Evolutionary conservation across 2,797 vertebrate genomes (phyloP).

Genomic region (Mormyrus proboscirostris): DNA sequence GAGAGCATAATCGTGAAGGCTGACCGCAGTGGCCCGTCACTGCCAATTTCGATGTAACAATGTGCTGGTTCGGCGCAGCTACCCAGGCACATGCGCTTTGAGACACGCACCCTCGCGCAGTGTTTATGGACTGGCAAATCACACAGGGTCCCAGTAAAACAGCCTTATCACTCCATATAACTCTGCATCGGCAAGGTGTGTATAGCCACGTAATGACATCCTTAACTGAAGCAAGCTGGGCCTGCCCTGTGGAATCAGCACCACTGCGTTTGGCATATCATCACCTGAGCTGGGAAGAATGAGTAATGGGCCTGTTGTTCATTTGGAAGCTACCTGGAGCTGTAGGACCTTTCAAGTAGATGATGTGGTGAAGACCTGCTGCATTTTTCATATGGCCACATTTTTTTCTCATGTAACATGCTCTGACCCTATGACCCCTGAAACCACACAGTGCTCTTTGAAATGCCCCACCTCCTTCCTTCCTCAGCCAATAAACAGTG

Average conservation of each 20-base stretch:
- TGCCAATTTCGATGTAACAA: background rate
- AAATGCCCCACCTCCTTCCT: background rate
- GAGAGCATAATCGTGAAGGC: background rate
- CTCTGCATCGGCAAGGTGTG: conserved; percentile 19
- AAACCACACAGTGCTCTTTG: background rate
- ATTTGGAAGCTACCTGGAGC: background rate
- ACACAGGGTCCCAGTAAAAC: conserved; percentile 30
- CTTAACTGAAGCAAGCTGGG: conserved; percentile 9
- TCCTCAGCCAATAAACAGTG: background rate
- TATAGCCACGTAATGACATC: conserved; percentile 31
- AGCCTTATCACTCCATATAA: conserved; percentile 29
- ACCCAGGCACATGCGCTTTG: background rate
- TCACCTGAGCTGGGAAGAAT: conserved; percentile 18
- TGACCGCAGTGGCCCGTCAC: background rate
- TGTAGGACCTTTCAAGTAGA: background rate
- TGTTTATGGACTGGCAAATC: conserved; percentile 35
- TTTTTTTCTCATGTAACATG: background rate
- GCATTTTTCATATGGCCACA: background rate
- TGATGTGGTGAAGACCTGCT: background rate
- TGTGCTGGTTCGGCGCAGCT: background rate
- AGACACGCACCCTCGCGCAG: background rate
- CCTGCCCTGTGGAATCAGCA: conserved; percentile 28
- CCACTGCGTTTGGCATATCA: background rate
- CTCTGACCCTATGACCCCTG: background rate
- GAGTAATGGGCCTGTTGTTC: conserved; percentile 8